A percentile compares a stretch with the other conserved stretches of the same genome.
phyloP scores from a whole-genome alignment of 2,113 vertebrate species.

The Pelmatolapia mariae region DNA sequence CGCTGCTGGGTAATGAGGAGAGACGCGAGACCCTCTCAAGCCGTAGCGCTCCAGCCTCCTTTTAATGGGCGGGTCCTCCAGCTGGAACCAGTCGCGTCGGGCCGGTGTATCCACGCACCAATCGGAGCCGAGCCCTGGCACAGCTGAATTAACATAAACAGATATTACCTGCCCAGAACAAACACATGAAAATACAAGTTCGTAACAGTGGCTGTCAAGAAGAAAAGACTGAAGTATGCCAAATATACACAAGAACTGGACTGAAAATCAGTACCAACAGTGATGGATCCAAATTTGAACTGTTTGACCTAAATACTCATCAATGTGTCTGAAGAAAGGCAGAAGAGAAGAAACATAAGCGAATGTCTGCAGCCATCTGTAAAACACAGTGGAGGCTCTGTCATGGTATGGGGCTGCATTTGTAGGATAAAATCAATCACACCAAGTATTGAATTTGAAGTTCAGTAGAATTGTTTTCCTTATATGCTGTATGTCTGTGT shows the following conservation, averaged over 20 bases:
- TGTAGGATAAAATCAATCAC: neutral
- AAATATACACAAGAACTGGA: neutral
- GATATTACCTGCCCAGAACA: too few species aligned
- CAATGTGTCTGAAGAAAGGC: neutral
- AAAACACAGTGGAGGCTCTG: neutral
- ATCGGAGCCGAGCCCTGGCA: too few species aligned
- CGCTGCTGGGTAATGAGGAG: too few species aligned
- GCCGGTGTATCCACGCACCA: too few species aligned
- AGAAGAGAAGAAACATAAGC: neutral
- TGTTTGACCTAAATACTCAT: neutral
- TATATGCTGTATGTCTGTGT: neutral
- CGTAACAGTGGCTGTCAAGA: neutral
- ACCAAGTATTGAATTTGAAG: neutral
- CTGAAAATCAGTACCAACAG: neutral
- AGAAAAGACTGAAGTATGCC: neutral
- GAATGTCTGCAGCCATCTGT: neutral
- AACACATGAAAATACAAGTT: too few species aligned
- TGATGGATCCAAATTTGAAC: neutral
- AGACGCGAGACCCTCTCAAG: too few species aligned
- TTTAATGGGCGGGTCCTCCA: too few species aligned
- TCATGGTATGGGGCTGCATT: neutral
- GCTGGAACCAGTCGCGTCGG: too few species aligned
- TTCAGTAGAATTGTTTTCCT: neutral
- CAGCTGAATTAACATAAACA: too few species aligned
- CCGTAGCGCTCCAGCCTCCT: too few species aligned